These are phyloP conservation scores for Odocoileus hemionus DNA, from an alignment of 2,113 vertebrate genomes.

Conservation along the genomic window DNA sequence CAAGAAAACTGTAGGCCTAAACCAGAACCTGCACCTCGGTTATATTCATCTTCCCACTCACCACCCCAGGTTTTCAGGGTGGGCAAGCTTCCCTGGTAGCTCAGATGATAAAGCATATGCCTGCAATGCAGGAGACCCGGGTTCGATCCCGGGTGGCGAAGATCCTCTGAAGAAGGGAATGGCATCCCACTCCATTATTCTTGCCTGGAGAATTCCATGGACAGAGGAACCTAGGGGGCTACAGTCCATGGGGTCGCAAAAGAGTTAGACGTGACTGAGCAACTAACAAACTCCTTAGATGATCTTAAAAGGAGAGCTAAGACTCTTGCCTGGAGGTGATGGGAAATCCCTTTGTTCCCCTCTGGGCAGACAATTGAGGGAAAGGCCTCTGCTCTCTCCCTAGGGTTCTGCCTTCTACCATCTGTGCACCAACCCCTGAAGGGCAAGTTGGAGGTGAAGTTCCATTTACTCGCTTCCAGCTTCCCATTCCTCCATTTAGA, in stretches of 20 bases:
- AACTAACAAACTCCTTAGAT: not conserved
- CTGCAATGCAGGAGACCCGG: not conserved
- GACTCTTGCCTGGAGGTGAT: not conserved
- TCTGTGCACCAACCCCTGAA: not conserved
- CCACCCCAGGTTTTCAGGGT: not conserved
- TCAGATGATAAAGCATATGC: not conserved
- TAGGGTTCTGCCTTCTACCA: not conserved
- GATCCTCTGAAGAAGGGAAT: not conserved
- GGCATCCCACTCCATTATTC: not conserved
- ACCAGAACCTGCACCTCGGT: not conserved
- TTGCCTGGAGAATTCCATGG: not conserved
- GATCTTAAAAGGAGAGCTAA: not conserved
- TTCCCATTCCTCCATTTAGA: slow-evolving; percentile 2
- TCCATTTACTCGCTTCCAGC: slow-evolving; percentile 8
- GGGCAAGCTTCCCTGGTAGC: not conserved
- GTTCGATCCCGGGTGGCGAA: not conserved
- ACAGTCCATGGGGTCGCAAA: not conserved
- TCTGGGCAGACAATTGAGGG: not conserved
- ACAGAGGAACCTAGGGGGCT: not conserved
- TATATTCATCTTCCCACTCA: not conserved
- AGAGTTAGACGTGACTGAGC: not conserved
- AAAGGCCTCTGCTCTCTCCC: not conserved
- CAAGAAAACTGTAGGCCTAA: not conserved
- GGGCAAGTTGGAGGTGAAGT: not conserved
- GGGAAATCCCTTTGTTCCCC: not conserved